Percentiles rank a stretch among this genome's conserved stretches.
phyloP scores from a whole-genome alignment of 2,888 invertebrate genomes.

The Alviniconcha strummeri region DNA sequence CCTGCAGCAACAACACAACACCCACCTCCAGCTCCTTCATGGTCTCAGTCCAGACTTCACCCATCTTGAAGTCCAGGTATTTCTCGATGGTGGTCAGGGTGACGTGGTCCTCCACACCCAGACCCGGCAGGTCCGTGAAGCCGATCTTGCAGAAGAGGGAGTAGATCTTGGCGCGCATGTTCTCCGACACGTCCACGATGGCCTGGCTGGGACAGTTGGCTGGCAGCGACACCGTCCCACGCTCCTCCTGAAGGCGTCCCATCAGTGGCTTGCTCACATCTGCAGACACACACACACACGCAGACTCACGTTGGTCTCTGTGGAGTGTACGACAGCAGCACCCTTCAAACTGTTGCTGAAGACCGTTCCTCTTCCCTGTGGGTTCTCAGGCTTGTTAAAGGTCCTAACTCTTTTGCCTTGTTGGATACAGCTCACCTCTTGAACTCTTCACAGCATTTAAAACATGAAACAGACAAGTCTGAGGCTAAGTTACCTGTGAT shows the following conservation, averaged over 20 bases:
- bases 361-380: too few species aligned
- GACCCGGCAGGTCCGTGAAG: conserved; percentile 70
- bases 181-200: conserved; percentile 73
- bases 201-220: conserved; percentile 70
- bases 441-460: too few species aligned
- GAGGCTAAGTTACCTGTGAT: conserved; percentile 55
- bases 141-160: conserved; percentile 71
- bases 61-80: conserved; percentile 73
- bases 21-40: conserved; percentile 65
- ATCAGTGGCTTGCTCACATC: conserved; percentile 67
- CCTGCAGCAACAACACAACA: background rate
- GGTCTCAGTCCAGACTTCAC: conserved; percentile 73
- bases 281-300: conserved; percentile 37
- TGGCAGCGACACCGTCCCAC: conserved; percentile 66
- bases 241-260: conserved; percentile 65
- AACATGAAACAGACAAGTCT: too few species aligned
- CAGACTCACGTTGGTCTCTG: background rate
- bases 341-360: too few species aligned
- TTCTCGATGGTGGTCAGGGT: conserved; percentile 73
- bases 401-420: too few species aligned
- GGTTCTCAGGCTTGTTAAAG: too few species aligned
- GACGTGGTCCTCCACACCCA: conserved; percentile 71
- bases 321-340: too few species aligned
- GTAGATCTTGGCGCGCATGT: conserved; percentile 73
- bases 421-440: too few species aligned